Evolutionary conservation across 2,113 vertebrate species (phyloP), one percentile per base, ranked within the genome.

Genomic region (Heterocephalus glaber): DNA sequence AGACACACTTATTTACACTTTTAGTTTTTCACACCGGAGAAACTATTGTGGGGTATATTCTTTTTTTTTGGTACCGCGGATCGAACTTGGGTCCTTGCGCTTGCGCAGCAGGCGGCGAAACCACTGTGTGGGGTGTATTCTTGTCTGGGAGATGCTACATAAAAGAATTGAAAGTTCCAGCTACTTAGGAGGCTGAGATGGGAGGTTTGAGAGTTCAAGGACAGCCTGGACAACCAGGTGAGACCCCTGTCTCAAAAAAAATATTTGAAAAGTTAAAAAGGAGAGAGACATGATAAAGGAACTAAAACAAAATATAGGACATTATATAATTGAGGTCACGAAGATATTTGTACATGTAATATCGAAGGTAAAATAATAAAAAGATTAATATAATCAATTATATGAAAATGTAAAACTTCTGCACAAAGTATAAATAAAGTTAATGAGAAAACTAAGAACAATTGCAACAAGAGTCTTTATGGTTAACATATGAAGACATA

Each of bases 391-490:
- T 70, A 70, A 90, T 89, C 22, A 92, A 60, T 58, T 96, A 65
- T 85, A 70, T 94, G 87, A 86, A 80, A 94, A 85, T 49, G 84
- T 60, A 60, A 90, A 95, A 87, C 88, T 92, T 95, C 30, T 84
- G 12, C n/a, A 70, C 63, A 82, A 86, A 35, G 41, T 61, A 68
- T 65, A 89, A 97, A 87, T 96, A 94, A 79, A 93, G 61, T 92
- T 96, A 96, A 95, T 95, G 87, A 95, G 81, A 93, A 93, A 95
- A 92, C 56, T 89, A 80, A 58, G 41, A 92, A 54, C 30, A 96
- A 63, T 90, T 90, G 38, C 68, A 86, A 58, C 13, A 84, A 60
- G 74, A 89, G 26, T 92, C 84, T 92, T 92, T 94, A 72, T 80
- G 28, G 11, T 91, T 68, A 94, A 90, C 72, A 82, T 11, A 28